phyloP scores from a whole-genome alignment of 1,140 invertebrate genomes.

The Schlechtendalia chinensis region DNA sequence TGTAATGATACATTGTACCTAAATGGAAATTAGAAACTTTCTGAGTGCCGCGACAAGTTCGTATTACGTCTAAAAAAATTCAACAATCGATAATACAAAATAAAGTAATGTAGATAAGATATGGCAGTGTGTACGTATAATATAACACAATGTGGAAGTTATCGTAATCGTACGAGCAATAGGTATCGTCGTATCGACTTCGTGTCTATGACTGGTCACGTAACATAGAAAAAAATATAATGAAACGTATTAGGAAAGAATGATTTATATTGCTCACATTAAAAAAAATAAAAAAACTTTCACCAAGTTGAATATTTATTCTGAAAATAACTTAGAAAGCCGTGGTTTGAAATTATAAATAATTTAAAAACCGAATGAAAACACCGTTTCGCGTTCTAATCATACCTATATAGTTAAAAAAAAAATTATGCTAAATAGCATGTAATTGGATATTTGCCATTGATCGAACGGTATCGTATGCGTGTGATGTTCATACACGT shows the following conservation, averaged over 20 bases:
- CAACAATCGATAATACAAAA: slow-evolving; percentile 27
- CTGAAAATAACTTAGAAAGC: slow-evolving; percentile 9
- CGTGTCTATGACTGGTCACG: slow-evolving; percentile 23
- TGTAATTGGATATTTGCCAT: slow-evolving; percentile 35
- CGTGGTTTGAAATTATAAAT: not conserved
- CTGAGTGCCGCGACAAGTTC: not conserved
- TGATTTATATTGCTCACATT: slow-evolving; percentile 17
- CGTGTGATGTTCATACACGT: slow-evolving; percentile 20
- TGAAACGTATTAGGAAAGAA: slow-evolving; percentile 35
- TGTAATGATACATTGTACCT: not conserved
- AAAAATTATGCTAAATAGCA: slow-evolving; percentile 31
- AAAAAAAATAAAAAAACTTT: slow-evolving; percentile 15
- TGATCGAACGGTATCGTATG: slow-evolving; percentile 20
- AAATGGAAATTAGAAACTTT: slow-evolving; percentile 31
- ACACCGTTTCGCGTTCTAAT: slow-evolving; percentile 1
- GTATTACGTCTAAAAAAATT: slow-evolving; percentile 4
- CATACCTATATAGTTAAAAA: not conserved
- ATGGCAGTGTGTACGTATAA: not conserved
- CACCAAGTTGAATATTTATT: slow-evolving; percentile 29
- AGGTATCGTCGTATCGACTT: slow-evolving; percentile 37
- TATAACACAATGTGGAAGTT: slow-evolving; percentile 1
- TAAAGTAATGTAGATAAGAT: not conserved
- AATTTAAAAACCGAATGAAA: not conserved
- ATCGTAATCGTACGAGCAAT: slow-evolving; percentile 24
- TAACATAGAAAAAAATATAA: slow-evolving; percentile 17